Evolutionary conservation across 2,797 vertebrate species (phyloP).

Genomic region (Sorex maritimensis): DNA sequence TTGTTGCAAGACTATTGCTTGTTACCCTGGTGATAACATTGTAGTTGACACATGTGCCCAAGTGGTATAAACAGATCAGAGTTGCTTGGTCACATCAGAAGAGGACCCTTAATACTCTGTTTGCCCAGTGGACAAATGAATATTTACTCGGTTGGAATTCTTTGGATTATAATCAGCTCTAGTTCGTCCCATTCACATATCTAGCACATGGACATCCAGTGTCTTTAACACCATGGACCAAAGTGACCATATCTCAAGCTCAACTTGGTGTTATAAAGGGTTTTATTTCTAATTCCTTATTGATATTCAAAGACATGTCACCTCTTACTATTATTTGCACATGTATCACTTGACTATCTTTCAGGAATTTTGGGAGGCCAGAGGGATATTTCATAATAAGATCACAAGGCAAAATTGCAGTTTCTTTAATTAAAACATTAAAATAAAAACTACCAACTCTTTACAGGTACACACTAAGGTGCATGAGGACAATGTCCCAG

Average conservation of each 20-base stretch:
- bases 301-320: neutral
- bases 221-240: slow-evolving; percentile 36
- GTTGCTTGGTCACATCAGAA: slow-evolving; percentile 22
- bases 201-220: neutral
- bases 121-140: slow-evolving; percentile 43
- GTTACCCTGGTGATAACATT: slow-evolving; percentile 58
- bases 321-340: slow-evolving; percentile 19
- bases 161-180: slow-evolving; percentile 33
- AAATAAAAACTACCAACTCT: neutral
- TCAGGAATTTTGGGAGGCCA: slow-evolving; percentile 19
- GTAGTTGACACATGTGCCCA: slow-evolving; percentile 15
- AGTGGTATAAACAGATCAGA: slow-evolving; percentile 23
- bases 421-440: slow-evolving; percentile 43
- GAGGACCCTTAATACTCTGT: neutral
- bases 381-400: slow-evolving; percentile 33
- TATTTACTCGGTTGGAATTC: neutral
- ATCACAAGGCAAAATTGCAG: slow-evolving; percentile 38
- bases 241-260: neutral
- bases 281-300: slow-evolving; percentile 5
- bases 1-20: slow-evolving; percentile 48
- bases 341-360: neutral
- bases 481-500: neutral
- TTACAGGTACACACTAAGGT: slow-evolving; percentile 10
- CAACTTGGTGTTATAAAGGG: neutral
- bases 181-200: slow-evolving; percentile 50